Conservation (phyloP, 1,140 invertebrate genomes). For the Nephila pilipes region DNA sequence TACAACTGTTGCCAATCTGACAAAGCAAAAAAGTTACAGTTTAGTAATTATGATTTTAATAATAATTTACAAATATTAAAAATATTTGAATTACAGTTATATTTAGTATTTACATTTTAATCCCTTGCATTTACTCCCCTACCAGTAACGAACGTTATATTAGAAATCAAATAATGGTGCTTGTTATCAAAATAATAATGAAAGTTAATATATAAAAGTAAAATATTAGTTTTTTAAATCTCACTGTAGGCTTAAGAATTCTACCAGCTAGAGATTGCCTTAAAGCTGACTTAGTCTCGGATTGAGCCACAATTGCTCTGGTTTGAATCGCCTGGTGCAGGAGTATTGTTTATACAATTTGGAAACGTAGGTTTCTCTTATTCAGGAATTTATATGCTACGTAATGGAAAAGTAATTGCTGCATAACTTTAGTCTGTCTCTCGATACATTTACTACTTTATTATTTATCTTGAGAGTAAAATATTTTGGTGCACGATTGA, state of each 20-base stretch:
- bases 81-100: neutral
- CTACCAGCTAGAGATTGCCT: too few species aligned
- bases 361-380: neutral
- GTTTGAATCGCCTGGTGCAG: too few species aligned
- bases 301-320: neutral
- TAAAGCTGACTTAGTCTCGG: too few species aligned
- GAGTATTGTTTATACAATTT: neutral
- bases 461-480: slow-evolving; percentile 33
- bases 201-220: neutral
- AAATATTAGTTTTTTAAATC: too few species aligned
- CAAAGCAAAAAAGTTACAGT: too few species aligned
- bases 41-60: too few species aligned
- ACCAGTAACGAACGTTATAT: slow-evolving; percentile 25
- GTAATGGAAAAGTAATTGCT: slow-evolving; percentile 31
- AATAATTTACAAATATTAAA: neutral
- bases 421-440: slow-evolving; percentile 46
- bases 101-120: neutral
- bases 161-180: neutral
- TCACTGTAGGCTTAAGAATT: too few species aligned
- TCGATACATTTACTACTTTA: slow-evolving; percentile 39
- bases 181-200: neutral
- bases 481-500: slow-evolving; percentile 24
- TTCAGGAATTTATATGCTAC: neutral
- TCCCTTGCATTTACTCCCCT: neutral
- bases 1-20: too few species aligned